phyloP scores from a whole-genome alignment of 2,797 vertebrate species.

The Paedocypris micromegethes region DNA sequence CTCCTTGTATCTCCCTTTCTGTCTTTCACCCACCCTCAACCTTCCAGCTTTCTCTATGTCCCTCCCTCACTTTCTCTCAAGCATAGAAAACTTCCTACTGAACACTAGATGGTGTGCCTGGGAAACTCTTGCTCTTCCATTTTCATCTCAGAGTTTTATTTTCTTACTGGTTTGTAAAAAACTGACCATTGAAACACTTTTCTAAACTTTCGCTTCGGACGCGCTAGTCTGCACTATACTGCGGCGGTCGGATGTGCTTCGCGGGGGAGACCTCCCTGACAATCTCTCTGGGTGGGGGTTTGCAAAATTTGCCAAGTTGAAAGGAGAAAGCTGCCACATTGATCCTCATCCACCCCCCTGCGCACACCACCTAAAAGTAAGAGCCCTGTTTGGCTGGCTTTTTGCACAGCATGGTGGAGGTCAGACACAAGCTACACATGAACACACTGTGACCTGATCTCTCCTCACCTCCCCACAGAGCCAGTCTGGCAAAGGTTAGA shows the following conservation, averaged over 20 bases:
- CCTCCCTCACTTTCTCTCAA: slow-evolving; percentile 53
- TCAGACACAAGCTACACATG: slow-evolving; percentile 84
- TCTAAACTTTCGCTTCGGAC: slow-evolving; percentile 86
- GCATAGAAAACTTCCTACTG: slow-evolving; percentile 70
- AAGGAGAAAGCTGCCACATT: slow-evolving; percentile 82
- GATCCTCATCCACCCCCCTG: slow-evolving; percentile 81
- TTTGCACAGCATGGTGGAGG: slow-evolving; percentile 80
- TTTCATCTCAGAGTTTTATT: too few species aligned
- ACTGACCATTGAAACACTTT: slow-evolving; percentile 80
- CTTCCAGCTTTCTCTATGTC: slow-evolving; percentile 37
- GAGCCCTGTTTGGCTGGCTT: slow-evolving; percentile 85
- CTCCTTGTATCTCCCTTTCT: slow-evolving; percentile 39
- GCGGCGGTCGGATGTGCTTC: slow-evolving; percentile 5
- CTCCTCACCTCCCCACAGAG: slow-evolving; percentile 84
- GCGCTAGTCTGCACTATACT: slow-evolving; percentile 67
- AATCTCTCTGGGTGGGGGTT: slow-evolving; percentile 87
- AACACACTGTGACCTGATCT: slow-evolving; percentile 90
- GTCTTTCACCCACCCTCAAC: slow-evolving; percentile 32
- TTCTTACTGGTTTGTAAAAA: background rate
- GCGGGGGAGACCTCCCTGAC: slow-evolving; percentile 75
- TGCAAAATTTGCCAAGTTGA: slow-evolving; percentile 83
- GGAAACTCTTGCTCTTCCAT: slow-evolving; percentile 73
- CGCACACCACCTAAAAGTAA: slow-evolving; percentile 67
- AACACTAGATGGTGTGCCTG: slow-evolving; percentile 96
- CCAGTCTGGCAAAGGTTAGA: slow-evolving; percentile 97